A percentile compares a stretch with the other conserved stretches of the same genome.
Conservation (phyloP, 1,140 invertebrate genomes). For the Drosophila fuyamai region DNA sequence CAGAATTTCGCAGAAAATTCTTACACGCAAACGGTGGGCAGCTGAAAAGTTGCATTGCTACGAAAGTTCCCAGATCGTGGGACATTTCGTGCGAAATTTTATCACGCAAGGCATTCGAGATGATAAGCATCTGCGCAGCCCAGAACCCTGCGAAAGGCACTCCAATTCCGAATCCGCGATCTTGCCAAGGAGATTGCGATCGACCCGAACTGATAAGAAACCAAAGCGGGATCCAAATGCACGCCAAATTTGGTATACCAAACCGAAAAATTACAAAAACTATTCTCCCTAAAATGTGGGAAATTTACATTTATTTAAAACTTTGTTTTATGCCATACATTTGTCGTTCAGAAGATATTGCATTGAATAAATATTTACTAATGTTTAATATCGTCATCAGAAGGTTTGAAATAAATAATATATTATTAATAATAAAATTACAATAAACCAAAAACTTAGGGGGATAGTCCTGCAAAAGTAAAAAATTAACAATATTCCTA, state of each 20-base stretch:
- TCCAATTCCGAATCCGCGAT: conserved; percentile 46
- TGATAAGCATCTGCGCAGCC: conserved; percentile 59
- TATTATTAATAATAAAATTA: no score
- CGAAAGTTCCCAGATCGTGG: conserved; percentile 5
- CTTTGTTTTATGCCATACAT: no score
- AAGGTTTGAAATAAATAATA: no score
- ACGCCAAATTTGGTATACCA: conserved; percentile 35
- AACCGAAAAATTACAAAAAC: no score
- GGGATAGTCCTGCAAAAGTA: no score
- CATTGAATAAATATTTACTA: no score
- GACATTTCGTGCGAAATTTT: conserved; percentile 73
- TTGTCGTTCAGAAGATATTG: no score
- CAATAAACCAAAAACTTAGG: no score
- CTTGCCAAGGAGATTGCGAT: conserved; percentile 59
- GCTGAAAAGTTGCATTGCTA: conserved; percentile 72
- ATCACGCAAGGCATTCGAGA: conserved; percentile 72
- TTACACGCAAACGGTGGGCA: conserved; percentile 72
- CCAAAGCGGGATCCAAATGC: conserved; percentile 17
- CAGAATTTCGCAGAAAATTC: conserved; percentile 75
- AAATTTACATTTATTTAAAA: no score
- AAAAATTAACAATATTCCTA: no score
- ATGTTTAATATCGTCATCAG: no score
- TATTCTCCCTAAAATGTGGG: no score
- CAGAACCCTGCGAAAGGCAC: not conserved
- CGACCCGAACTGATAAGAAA: conserved; percentile 38